Evolutionary conservation across 1,140 invertebrate genomes (phyloP), one percentile per base, ranked within the genome.

Genomic region (Cydia pomonella): DNA sequence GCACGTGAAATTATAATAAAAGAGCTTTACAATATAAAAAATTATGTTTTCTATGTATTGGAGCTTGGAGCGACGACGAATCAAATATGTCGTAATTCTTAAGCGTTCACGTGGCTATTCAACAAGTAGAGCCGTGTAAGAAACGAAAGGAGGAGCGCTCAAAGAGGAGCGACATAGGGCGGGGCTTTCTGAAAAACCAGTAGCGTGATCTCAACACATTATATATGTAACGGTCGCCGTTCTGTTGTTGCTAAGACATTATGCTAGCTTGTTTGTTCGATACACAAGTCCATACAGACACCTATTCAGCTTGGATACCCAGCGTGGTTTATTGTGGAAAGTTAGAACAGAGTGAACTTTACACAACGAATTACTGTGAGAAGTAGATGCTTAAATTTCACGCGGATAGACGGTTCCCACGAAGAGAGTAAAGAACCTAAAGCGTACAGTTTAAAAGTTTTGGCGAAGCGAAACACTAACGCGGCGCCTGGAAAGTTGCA

Each of bases 401-500:
- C 81, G 80, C 80, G 79, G 81, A 86, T 80, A 86, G 78, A 83
- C 73, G 79, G 84, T 81, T 79, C 80, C 81, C 79, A 77, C 73
- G 87, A 87, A 91, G 87, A 92, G 86, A 91, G 89, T 91, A 89
- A 88, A 90, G 86, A 87, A 88, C 81, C 80, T 84, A 84, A 90
- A 91, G 85, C 86, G 88, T 84, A 82, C 84, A 88, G 88, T 91
- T 91, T 88, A 83, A 91, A 92, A 92, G 75, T 90, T 89, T 88
- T 79, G 75, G 76, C 81, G 79, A 84, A 82, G 80, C 80, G 82
- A 85, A 88, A 90, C 84, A 89, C 80, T 87, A 80, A 53, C 80
- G 82, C 82, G 82, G 83, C 84, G 83, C 87, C 75, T 82, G 73
- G 80, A 87, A 92, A 90, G 85, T 91, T 89, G 80, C 80, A 82